Evolutionary conservation across 2,888 invertebrate species (phyloP).

Genomic region (Chrysodeixis includens): DNA sequence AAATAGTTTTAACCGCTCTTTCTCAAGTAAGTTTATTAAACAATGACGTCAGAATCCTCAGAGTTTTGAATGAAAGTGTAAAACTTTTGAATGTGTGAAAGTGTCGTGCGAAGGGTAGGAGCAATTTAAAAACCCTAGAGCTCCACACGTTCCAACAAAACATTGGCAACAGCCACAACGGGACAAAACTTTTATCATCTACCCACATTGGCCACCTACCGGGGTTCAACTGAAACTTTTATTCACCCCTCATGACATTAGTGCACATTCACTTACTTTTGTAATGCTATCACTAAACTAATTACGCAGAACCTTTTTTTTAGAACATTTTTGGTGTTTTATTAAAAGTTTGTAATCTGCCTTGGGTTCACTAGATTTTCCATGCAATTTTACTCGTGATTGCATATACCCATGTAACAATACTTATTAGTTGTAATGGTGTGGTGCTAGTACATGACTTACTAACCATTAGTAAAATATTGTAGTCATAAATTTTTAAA

Average conservation of each 20-base stretch:
- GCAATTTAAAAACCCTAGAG: constrained; percentile 18
- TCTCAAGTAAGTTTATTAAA: background rate
- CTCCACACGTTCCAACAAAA: constrained; percentile 33
- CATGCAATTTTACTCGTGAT: no score
- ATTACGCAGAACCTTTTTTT: background rate
- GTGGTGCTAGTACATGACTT: no score
- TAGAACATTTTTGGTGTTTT: background rate
- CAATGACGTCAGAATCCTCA: background rate
- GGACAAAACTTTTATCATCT: constrained; percentile 44
- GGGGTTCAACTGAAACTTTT: constrained; percentile 31
- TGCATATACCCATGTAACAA: no score
- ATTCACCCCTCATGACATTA: constrained; percentile 21
- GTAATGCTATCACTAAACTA: background rate
- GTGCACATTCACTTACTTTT: constrained; percentile 6
- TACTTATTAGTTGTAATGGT: no score
- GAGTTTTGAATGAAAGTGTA: background rate
- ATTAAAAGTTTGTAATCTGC: background rate
- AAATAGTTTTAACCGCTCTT: no score
- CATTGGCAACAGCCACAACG: constrained; percentile 34
- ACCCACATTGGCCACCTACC: constrained; percentile 22
- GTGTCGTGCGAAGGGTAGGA: constrained; percentile 14
- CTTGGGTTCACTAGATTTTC: no score
- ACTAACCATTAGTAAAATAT: no score
- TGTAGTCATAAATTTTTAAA: no score
- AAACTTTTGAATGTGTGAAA: background rate